A percentile compares a stretch with the other conserved stretches of the same genome.
phyloP scores from a whole-genome alignment of 2,888 invertebrate genomes.

The Acronicta leporina region DNA sequence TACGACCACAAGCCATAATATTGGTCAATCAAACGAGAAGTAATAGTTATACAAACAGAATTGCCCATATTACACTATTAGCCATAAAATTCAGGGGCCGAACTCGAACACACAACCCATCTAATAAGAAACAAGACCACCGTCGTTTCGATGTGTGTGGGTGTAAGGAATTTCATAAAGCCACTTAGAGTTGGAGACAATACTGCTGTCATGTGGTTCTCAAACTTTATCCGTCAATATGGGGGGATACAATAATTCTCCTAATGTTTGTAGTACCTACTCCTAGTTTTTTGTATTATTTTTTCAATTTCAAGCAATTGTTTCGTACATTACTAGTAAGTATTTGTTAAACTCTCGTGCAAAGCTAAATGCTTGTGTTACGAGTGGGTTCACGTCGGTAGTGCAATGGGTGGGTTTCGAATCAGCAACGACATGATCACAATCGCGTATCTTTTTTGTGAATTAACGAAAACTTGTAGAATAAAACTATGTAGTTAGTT shows the following conservation, averaged over 20 bases:
- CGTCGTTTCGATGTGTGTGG: constrained; percentile 47
- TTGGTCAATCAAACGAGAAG: constrained; percentile 27
- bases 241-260: background rate
- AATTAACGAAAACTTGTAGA: too few species aligned
- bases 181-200: constrained; percentile 53
- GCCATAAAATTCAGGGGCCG: constrained; percentile 39
- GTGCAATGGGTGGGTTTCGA: too few species aligned
- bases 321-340: too few species aligned
- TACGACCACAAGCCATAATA: constrained; percentile 15
- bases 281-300: too few species aligned
- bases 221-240: constrained; percentile 35
- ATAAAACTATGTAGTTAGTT: too few species aligned
- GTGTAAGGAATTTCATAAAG: constrained; percentile 64
- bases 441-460: too few species aligned
- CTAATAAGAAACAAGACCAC: constrained; percentile 50
- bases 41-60: constrained; percentile 32
- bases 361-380: too few species aligned
- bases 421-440: too few species aligned
- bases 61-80: constrained; percentile 30
- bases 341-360: too few species aligned
- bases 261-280: too few species aligned
- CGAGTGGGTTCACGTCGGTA: too few species aligned
- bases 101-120: constrained; percentile 37
- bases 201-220: constrained; percentile 22
- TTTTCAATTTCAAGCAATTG: too few species aligned